Percentiles rank a stretch among this genome's conserved stretches.
Conservation (phyloP, 2,888 invertebrate genomes). For the Andrena chrysosceles region DNA sequence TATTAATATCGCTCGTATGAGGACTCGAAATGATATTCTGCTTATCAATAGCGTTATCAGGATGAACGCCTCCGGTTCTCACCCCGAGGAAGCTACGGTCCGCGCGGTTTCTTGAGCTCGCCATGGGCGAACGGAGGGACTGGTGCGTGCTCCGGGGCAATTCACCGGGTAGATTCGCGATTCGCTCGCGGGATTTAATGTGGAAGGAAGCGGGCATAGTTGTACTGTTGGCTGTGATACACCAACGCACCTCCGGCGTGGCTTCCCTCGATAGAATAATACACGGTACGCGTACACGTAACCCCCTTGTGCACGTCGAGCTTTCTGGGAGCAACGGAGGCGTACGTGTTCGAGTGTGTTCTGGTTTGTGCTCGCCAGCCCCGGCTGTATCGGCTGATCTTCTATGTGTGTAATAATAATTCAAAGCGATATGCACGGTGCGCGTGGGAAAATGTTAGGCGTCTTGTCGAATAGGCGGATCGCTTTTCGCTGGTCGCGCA, state of each 20-base stretch:
- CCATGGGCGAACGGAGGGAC: slow-evolving; percentile 27
- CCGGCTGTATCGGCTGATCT: slow-evolving; percentile 53
- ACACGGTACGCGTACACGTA: slow-evolving; percentile 1
- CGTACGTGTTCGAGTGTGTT: slow-evolving; percentile 59
- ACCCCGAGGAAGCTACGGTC: slow-evolving; percentile 42
- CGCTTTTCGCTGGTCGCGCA: slow-evolving; percentile 5
- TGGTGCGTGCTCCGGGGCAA: slow-evolving; percentile 80
- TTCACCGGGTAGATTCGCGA: slow-evolving; percentile 77
- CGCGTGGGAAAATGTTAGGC: slow-evolving; percentile 56
- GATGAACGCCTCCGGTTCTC: slow-evolving; percentile 38
- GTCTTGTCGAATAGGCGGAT: slow-evolving; percentile 40
- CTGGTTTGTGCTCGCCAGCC: slow-evolving; percentile 48
- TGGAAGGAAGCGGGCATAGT: slow-evolving; percentile 80
- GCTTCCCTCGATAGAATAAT: slow-evolving; percentile 54
- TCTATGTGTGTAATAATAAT: slow-evolving; percentile 58
- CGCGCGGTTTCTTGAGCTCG: slow-evolving; percentile 35
- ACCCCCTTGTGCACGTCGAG: slow-evolving; percentile 38
- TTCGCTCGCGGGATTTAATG: slow-evolving; percentile 78
- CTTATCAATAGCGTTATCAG: slow-evolving; percentile 1
- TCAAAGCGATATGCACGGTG: slow-evolving; percentile 52
- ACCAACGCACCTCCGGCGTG: slow-evolving; percentile 54
- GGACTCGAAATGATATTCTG: not conserved
- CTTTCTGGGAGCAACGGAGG: slow-evolving; percentile 50
- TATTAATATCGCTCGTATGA: not conserved
- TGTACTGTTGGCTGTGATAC: slow-evolving; percentile 71